Evolutionary conservation across 2,888 invertebrate species (phyloP).

Genomic region (Epinotia bilunana): DNA sequence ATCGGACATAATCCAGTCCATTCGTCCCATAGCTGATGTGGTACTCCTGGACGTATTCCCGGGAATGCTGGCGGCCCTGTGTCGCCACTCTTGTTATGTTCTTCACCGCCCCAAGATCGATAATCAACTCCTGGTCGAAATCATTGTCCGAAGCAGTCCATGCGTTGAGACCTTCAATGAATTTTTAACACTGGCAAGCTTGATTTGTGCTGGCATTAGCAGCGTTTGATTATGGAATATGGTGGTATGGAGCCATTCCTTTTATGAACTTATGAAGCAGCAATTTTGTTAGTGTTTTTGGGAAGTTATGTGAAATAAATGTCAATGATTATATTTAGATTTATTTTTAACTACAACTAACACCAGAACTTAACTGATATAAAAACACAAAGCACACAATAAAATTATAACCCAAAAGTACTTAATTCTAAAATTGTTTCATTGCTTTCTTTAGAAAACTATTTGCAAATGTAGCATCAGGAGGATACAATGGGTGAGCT

Average conservation of each 20-base stretch:
- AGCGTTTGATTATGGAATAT: slow-evolving; percentile 10
- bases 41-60: slow-evolving; percentile 97
- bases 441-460: slow-evolving; percentile 85
- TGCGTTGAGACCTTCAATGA: slow-evolving; percentile 90
- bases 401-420: slow-evolving; percentile 26
- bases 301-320: slow-evolving; percentile 30
- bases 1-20: slow-evolving; percentile 94
- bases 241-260: not conserved
- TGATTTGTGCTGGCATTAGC: not conserved
- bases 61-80: slow-evolving; percentile 94
- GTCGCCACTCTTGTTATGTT: slow-evolving; percentile 95
- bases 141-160: slow-evolving; percentile 97
- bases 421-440: slow-evolving; percentile 56
- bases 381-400: slow-evolving; percentile 24
- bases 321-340: slow-evolving; percentile 12
- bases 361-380: slow-evolving; percentile 6
- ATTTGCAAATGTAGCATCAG: slow-evolving; percentile 83
- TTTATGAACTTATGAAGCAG: slow-evolving; percentile 16
- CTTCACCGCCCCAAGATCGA: slow-evolving; percentile 94
- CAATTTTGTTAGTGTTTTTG: slow-evolving; percentile 23
- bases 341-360: slow-evolving; percentile 19
- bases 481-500: slow-evolving; percentile 70
- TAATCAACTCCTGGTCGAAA: slow-evolving; percentile 95
- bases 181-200: slow-evolving; percentile 54
- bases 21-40: slow-evolving; percentile 96